phyloP scores from a whole-genome alignment of 2,113 vertebrate genomes.

The Mus pahari region DNA sequence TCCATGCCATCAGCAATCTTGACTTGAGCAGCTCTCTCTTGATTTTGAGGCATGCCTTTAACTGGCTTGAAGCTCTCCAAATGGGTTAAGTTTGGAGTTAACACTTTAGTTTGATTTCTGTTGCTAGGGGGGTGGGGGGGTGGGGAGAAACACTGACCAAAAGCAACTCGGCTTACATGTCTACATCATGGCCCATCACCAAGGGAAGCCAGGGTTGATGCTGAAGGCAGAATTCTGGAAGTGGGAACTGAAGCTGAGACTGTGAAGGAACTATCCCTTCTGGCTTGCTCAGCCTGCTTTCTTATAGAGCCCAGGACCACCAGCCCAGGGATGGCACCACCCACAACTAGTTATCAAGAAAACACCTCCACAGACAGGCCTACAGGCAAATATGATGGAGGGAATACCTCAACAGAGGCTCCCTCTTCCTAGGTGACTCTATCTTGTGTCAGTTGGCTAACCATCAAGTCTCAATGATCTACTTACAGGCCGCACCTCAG shows the following conservation, averaged over 20 bases:
- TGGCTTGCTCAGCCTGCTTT: not conserved
- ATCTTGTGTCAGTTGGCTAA: not conserved
- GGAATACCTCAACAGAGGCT: not conserved
- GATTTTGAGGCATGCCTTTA: not conserved
- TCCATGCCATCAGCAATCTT: no score
- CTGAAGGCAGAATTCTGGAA: not conserved
- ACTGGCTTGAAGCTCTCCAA: not conserved
- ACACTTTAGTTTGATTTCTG: not conserved
- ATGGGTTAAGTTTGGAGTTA: not conserved
- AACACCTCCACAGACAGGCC: not conserved
- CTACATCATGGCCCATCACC: not conserved
- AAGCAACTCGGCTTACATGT: not conserved
- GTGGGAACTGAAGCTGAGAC: not conserved
- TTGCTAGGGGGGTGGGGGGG: not conserved
- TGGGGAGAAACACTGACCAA: no score
- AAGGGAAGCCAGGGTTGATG: not conserved
- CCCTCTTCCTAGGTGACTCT: not conserved
- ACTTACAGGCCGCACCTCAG: not conserved
- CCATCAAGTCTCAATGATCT: not conserved
- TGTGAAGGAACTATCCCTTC: not conserved
- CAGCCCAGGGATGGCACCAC: not conserved
- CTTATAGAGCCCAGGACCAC: not conserved
- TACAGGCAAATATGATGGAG: not conserved
- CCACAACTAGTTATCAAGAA: not conserved
- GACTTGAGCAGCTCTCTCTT: not conserved